phyloP scores from a whole-genome alignment of 2,113 vertebrate species.

The Motacilla tschutschensis region DNA sequence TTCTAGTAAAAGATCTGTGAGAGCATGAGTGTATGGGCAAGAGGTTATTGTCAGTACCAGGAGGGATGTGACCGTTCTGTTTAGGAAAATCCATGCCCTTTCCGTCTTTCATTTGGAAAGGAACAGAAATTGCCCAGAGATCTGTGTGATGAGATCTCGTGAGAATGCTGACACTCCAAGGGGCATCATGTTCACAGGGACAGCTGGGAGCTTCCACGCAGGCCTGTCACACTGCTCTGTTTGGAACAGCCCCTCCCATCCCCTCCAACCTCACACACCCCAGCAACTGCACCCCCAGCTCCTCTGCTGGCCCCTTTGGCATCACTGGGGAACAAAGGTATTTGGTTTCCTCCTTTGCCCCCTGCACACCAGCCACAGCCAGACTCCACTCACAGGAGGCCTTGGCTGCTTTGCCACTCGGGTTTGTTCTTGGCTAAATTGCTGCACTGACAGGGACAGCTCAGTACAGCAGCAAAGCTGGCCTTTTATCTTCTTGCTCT shows the following conservation, averaged over 20 bases:
- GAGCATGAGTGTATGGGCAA: background rate
- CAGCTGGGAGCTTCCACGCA: background rate
- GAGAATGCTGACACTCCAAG: background rate
- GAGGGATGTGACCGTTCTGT: background rate
- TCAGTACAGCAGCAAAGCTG: background rate
- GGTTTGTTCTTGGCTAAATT: background rate
- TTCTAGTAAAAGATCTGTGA: background rate
- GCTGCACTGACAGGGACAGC: background rate
- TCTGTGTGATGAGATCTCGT: background rate
- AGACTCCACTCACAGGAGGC: background rate
- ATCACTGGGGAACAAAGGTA: fast-evolving
- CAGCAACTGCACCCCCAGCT: background rate
- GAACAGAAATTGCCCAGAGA: background rate
- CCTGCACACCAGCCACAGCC: background rate
- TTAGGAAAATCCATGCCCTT: background rate
- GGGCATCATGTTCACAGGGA: background rate
- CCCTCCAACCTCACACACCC: fast-evolving
- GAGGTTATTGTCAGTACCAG: background rate
- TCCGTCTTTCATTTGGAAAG: background rate
- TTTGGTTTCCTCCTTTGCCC: background rate
- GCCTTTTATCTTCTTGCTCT: background rate
- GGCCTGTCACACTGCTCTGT: background rate
- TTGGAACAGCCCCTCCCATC: background rate
- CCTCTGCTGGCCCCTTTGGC: background rate
- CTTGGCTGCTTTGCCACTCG: background rate